Evolutionary conservation across 64 coral and sea anemone species (phyloP).

Genomic region (Stylophora pistillata): DNA sequence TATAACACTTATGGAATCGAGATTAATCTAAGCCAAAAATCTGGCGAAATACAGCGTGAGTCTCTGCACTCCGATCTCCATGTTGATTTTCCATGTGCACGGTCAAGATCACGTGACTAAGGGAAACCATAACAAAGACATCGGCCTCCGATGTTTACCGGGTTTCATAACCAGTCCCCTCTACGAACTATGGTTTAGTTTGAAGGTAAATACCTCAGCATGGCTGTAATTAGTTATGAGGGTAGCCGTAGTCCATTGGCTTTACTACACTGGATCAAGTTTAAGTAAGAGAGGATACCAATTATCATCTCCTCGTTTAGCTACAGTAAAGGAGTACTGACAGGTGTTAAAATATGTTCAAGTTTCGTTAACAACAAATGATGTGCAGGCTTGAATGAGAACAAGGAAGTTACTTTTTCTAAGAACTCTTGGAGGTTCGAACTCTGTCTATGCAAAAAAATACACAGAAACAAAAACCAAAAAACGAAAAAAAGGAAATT

Average conservation of each 20-base stretch:
- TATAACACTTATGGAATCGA: too few species aligned
- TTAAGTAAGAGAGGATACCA: not conserved
- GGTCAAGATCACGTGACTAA: too few species aligned
- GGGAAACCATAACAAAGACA: too few species aligned
- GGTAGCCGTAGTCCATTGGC: too few species aligned
- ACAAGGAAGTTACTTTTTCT: slow-evolving; percentile 12
- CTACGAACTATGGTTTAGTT: too few species aligned
- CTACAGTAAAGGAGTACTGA: slow-evolving; percentile 19
- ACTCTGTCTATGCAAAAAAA: not conserved
- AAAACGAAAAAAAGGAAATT: not conserved
- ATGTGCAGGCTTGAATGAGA: slow-evolving; percentile 8
- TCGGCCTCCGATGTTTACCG: too few species aligned
- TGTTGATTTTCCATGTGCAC: too few species aligned
- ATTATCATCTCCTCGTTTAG: slow-evolving; percentile 12
- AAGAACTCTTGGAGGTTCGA: not conserved
- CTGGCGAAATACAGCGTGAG: too few species aligned
- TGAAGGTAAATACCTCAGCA: not conserved
- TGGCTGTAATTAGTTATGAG: slow-evolving; percentile 18
- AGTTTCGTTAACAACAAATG: slow-evolving; percentile 19
- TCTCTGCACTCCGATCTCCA: too few species aligned
- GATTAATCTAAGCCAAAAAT: too few species aligned
- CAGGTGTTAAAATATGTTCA: slow-evolving; percentile 11
- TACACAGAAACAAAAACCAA: too few species aligned
- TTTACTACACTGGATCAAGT: slow-evolving; percentile 5
- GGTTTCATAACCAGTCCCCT: too few species aligned